Evolutionary conservation across 2,888 invertebrate species (phyloP).

Genomic region (Hypomecis atomaria): DNA sequence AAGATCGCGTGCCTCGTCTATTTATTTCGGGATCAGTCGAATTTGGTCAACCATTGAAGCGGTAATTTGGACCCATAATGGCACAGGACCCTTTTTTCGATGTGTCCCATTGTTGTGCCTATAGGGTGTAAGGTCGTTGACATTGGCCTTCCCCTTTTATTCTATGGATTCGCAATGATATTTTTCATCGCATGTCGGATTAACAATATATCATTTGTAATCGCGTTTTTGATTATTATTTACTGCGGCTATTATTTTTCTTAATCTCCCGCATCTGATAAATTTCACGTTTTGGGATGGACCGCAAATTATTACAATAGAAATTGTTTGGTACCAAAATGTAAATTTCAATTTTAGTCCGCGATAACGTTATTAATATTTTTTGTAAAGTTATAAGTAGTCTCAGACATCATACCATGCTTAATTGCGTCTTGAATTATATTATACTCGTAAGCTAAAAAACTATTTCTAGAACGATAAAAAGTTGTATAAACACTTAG

Average conservation of each 20-base stretch:
- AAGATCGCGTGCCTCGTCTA: slow-evolving; percentile 57
- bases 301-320: neutral
- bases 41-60: slow-evolving; percentile 70
- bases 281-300: slow-evolving; percentile 48
- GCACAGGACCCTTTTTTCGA: slow-evolving; percentile 73
- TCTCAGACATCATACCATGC: too few relatives aligned
- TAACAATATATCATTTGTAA: slow-evolving; percentile 76
- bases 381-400: too few relatives aligned
- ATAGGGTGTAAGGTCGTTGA: slow-evolving; percentile 80
- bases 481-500: too few relatives aligned
- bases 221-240: slow-evolving; percentile 57
- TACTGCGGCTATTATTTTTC: slow-evolving; percentile 44
- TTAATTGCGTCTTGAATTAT: too few relatives aligned
- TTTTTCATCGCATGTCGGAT: slow-evolving; percentile 73
- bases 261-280: slow-evolving; percentile 55
- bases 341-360: too few relatives aligned
- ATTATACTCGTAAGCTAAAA: too few relatives aligned
- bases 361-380: too few relatives aligned
- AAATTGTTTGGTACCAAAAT: too few relatives aligned
- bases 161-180: slow-evolving; percentile 72
- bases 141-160: slow-evolving; percentile 77
- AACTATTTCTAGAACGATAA: too few relatives aligned
- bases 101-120: slow-evolving; percentile 73
- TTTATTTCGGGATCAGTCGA: slow-evolving; percentile 61
- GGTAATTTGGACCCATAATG: slow-evolving; percentile 76